These are phyloP conservation scores for Tragelaphus buxtoni DNA, from an alignment of 2,113 vertebrate species.

Conservation along the genomic window DNA sequence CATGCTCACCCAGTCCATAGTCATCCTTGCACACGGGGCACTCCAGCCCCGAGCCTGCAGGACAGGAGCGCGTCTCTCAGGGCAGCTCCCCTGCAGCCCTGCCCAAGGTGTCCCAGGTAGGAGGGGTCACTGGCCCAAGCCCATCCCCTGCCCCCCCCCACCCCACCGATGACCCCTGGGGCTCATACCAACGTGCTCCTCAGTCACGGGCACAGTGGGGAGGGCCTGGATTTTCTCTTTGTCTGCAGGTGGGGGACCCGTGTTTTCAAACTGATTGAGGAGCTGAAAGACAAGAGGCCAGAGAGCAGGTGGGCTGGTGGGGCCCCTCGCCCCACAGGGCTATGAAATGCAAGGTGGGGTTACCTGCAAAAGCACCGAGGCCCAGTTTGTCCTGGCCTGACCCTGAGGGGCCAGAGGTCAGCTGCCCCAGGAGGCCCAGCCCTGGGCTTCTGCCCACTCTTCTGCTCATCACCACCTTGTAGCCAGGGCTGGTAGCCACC, in stretches of 20 bases:
- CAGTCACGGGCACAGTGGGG: conserved; percentile 90
- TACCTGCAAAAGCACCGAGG: conserved; percentile 31
- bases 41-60: conserved; percentile 91
- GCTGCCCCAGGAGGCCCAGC: neutral
- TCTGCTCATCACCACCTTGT: neutral
- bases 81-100: neutral
- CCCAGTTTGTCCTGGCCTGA: neutral
- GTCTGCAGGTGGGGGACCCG: conserved; percentile 96
- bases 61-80: neutral
- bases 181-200: conserved; percentile 92
- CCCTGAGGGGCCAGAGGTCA: neutral
- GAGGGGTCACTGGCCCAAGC: neutral
- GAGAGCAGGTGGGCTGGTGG: neutral
- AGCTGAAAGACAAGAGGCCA: conserved; percentile 82
- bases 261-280: conserved; percentile 99
- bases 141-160: accelerated
- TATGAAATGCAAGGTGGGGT: neutral
- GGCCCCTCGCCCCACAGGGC: neutral
- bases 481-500: neutral
- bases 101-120: neutral
- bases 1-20: conserved; percentile 89
- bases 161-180: neutral
- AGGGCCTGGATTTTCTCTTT: conserved; percentile 95
- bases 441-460: neutral
- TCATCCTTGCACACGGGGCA: conserved; percentile 99